phyloP scores from a whole-genome alignment of 2,888 invertebrate genomes.

The Drosophila atroscutellata region DNA sequence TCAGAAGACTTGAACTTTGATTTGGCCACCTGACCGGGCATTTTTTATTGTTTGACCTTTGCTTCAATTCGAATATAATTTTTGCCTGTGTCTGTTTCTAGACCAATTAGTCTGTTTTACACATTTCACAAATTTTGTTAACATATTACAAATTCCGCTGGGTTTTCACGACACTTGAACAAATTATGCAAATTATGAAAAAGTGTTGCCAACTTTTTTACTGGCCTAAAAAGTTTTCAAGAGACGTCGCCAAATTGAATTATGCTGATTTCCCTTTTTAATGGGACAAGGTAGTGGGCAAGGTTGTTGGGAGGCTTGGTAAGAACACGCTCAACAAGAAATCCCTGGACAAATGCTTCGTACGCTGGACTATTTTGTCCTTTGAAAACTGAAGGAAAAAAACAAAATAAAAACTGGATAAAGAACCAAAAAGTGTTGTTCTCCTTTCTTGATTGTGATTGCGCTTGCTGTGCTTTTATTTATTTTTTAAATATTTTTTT shows the following conservation, averaged over 20 bases:
- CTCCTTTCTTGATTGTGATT: background rate
- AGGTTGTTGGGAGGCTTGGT: background rate
- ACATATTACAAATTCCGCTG: slow-evolving; percentile 11
- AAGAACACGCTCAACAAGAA: background rate
- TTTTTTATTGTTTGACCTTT: background rate
- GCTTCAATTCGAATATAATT: background rate
- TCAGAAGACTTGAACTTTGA: background rate
- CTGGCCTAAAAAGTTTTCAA: slow-evolving; percentile 31
- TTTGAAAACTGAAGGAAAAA: slow-evolving; percentile 4
- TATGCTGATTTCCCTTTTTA: slow-evolving; percentile 52
- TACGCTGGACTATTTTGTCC: background rate
- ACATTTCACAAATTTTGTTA: background rate
- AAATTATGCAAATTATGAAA: slow-evolving; percentile 52
- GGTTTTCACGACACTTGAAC: slow-evolving; percentile 27
- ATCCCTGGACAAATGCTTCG: background rate
- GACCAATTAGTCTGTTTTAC: background rate
- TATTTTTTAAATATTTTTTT: slow-evolving; percentile 11
- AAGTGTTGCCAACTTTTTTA: slow-evolving; percentile 16
- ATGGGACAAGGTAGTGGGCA: background rate
- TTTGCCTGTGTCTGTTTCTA: background rate
- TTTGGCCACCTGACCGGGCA: background rate
- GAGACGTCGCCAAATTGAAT: slow-evolving; percentile 33
- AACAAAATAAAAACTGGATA: background rate
- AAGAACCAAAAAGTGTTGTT: background rate
- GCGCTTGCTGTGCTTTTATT: background rate